Conservation (phyloP, 2,888 invertebrate species). For the Hyalella azteca region DNA sequence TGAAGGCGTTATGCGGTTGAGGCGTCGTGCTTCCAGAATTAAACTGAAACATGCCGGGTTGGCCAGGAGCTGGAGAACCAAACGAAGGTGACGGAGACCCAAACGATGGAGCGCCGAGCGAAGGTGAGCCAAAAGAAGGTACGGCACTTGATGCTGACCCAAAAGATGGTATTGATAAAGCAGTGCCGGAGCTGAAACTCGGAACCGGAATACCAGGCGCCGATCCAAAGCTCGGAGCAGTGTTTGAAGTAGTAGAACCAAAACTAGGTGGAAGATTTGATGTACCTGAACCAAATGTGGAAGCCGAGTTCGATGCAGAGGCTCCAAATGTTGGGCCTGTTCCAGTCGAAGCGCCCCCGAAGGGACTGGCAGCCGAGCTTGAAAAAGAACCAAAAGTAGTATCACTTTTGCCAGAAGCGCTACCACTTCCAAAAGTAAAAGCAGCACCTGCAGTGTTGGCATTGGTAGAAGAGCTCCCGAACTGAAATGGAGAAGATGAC, state of each 20-base stretch:
- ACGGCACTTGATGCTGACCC: background rate
- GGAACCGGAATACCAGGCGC: background rate
- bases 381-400: background rate
- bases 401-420: background rate
- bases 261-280: background rate
- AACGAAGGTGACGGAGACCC: slow-evolving; percentile 3
- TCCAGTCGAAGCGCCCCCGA: background rate
- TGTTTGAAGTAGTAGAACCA: background rate
- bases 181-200: background rate
- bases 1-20: slow-evolving; percentile 14
- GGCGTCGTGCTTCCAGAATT: background rate
- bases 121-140: background rate
- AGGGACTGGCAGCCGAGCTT: background rate
- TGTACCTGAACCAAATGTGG: background rate
- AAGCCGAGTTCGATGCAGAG: background rate
- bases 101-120: slow-evolving; percentile 2
- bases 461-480: slow-evolving; percentile 9
- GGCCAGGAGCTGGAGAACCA: background rate
- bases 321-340: background rate
- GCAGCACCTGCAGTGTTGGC: background rate
- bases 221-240: slow-evolving; percentile 1
- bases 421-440: background rate
- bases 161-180: background rate
- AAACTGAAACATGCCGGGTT: slow-evolving; percentile 18
- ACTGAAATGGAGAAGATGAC: background rate